Evolutionary conservation across 2,888 invertebrate species (phyloP).

Genomic region (Notodonta dromedarius): DNA sequence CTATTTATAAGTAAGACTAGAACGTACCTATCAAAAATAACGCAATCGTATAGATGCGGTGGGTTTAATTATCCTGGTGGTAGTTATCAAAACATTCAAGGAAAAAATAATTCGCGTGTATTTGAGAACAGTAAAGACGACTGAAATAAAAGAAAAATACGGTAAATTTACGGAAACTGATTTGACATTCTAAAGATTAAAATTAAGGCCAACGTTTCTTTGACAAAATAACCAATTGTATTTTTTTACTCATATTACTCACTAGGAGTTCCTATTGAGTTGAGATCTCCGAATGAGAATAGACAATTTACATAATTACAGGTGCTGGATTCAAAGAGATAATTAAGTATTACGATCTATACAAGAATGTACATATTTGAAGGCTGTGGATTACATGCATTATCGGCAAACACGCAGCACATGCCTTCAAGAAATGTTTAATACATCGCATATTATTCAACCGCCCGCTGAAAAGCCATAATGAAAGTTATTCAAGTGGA

Average conservation of each 20-base stretch:
- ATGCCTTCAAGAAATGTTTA: too few species aligned
- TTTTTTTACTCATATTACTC: too few species aligned
- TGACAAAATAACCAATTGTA: too few species aligned
- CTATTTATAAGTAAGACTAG: neutral
- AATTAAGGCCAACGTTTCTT: neutral
- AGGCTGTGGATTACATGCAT: too few species aligned
- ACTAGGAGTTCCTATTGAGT: too few species aligned
- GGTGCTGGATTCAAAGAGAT: too few species aligned
- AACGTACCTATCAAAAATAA: neutral
- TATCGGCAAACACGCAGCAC: too few species aligned
- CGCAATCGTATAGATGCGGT: neutral
- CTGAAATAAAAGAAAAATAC: neutral
- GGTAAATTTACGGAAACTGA: neutral
- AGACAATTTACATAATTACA: too few species aligned
- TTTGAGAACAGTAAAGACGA: neutral
- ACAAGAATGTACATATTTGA: too few species aligned
- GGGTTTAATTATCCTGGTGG: neutral
- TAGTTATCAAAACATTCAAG: neutral
- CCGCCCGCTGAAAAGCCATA: neutral
- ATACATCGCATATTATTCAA: too few species aligned
- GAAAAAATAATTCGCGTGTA: neutral
- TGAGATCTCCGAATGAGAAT: too few species aligned
- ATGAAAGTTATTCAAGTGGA: neutral
- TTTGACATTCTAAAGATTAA: neutral
- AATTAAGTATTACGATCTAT: too few species aligned